Base-by-base conservation (phyloP, 2,888 invertebrate genomes). In the Macrophya annulata region DNA sequence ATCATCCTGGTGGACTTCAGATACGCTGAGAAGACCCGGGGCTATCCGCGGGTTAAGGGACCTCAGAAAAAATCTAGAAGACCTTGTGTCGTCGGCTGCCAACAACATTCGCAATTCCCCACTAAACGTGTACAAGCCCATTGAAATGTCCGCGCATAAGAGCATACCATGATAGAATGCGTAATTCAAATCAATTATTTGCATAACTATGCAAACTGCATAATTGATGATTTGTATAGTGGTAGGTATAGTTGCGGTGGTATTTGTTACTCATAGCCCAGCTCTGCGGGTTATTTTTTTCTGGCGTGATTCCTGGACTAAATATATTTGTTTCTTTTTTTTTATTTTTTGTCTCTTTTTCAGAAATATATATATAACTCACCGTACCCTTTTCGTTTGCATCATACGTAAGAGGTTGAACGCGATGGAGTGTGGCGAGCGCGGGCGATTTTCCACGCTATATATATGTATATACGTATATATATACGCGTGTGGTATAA, bases 121-220 rank as follows among this genome's bases (percentile, higher is more conserved):
- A 77, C 77, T 85, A 59, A 79, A 85, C 85, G 84, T 71, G 79
- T 79, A 85, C 85, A 86, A 86, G 86, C 89, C 90, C 88, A 91
- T 90, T 91, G 89, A 90, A 90, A 90, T 86, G 90, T 90, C 90
- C 86, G 84, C 85, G 86, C 86, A 85, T 87, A 89, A 89, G 88
- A 90, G 89, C 89, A 88, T 89, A 89, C 89, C 88, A 89, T 87
- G 88, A 90, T 90, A 89, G 86, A 86, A 37, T 85, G 72, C 87
- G 88, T 89, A 88, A 90, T 89, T 91, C 89, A 88, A 90, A 91
- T 91, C 90, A 91, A 90, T 91, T 91, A 91, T 91, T 91, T 89
- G 90, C 91, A 91, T 90, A 90, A 89, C 87, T 77, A 77, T n/a
- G 68, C 68, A 68, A 37, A 68, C 68, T 68, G 68, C 37, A 68